These are phyloP conservation scores for Hyperoodon ampullatus DNA, from an alignment of 2,113 vertebrate genomes.

Conservation along the genomic window DNA sequence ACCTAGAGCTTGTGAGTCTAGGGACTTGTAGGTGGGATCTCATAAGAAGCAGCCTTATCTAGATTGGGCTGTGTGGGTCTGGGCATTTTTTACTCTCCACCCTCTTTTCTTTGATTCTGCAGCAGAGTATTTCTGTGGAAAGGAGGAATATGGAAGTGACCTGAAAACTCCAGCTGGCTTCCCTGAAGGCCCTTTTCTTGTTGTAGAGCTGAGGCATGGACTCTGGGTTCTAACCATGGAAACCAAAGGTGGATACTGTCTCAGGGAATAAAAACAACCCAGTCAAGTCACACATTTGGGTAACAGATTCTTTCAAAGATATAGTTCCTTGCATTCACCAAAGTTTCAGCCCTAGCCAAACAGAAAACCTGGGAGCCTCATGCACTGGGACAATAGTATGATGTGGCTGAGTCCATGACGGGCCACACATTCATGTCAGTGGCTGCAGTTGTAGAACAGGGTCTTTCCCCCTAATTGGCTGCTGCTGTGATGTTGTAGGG, in stretches of 20 bases:
- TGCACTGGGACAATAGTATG: not conserved
- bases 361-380: not conserved
- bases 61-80: not conserved
- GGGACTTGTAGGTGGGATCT: not conserved
- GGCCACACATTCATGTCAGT: not conserved
- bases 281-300: not conserved
- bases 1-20: not conserved
- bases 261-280: not conserved
- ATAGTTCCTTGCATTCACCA: not conserved
- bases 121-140: fast-evolving
- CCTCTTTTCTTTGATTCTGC: not conserved
- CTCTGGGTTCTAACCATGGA: slow-evolving; percentile 86
- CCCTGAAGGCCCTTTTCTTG: slow-evolving; percentile 84
- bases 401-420: not conserved
- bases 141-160: not conserved
- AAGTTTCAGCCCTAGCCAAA: not conserved
- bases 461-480: not conserved
- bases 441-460: not conserved
- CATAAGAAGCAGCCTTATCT: not conserved
- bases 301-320: not conserved
- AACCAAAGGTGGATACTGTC: slow-evolving; percentile 85
- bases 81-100: not conserved
- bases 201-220: slow-evolving; percentile 82
- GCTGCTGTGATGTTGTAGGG: not conserved
- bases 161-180: slow-evolving; percentile 86